Evolutionary conservation across 2,113 vertebrate genomes (phyloP).

Genomic region (Tricholaema leucomelas): DNA sequence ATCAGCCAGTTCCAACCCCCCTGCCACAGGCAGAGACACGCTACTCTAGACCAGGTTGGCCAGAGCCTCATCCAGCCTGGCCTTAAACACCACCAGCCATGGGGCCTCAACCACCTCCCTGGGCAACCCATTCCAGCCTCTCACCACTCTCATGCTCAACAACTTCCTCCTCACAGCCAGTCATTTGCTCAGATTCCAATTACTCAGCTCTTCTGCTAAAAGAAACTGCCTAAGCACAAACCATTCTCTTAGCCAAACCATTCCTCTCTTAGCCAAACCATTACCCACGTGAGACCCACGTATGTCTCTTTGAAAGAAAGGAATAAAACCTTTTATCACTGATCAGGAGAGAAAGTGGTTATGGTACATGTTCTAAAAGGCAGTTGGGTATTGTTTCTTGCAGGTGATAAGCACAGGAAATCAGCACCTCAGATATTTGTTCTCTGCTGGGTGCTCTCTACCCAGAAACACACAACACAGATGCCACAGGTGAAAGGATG

Average conservation of each 20-base stretch:
- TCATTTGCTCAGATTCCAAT: constrained; percentile 18
- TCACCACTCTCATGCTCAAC: too few relatives aligned
- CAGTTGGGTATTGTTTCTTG: background rate
- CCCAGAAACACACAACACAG: background rate
- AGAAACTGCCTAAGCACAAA: background rate
- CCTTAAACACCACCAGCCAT: too few relatives aligned
- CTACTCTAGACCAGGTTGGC: too few relatives aligned
- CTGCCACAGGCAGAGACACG: too few relatives aligned
- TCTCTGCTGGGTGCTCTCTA: background rate
- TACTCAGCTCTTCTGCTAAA: background rate
- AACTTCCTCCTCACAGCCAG: too few relatives aligned
- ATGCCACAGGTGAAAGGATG: background rate
- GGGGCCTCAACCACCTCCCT: too few relatives aligned
- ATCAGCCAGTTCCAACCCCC: too few relatives aligned
- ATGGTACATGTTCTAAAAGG: background rate
- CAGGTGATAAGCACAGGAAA: background rate
- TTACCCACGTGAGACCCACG: background rate
- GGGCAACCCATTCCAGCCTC: too few relatives aligned
- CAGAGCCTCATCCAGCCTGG: too few relatives aligned
- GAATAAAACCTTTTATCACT: background rate
- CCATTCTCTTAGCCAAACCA: constrained; percentile 7
- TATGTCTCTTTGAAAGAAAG: constrained; percentile 30
- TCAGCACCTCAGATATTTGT: background rate
- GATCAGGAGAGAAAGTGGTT: background rate
- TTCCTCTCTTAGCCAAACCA: constrained; percentile 18